phyloP scores from a whole-genome alignment of 1,140 invertebrate genomes.

The Stegodyphus dumicola region DNA sequence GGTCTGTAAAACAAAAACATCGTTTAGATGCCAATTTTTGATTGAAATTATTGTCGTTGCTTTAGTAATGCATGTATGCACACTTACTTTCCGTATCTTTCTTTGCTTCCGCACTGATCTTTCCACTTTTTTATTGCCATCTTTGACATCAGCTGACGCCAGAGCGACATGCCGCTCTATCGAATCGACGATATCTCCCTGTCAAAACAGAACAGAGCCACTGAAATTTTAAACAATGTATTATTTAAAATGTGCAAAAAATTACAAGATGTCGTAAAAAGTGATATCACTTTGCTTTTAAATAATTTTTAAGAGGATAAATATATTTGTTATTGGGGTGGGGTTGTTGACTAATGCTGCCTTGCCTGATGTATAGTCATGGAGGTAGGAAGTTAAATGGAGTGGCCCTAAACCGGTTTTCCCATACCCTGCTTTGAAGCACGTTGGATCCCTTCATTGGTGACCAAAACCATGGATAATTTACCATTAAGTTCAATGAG shows the following conservation, averaged over 20 bases:
- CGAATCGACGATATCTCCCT: slow-evolving; percentile 52
- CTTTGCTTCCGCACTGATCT: slow-evolving; percentile 11
- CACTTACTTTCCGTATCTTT: slow-evolving; percentile 12
- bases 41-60: not conserved
- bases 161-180: slow-evolving; percentile 34
- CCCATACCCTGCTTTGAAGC: no score
- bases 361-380: not conserved
- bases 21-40: not conserved
- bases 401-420: no score
- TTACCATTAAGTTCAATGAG: no score
- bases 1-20: not conserved
- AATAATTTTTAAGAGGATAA: not conserved
- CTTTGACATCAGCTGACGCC: slow-evolving; percentile 34
- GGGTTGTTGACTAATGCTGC: no score
- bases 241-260: not conserved
- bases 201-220: not conserved
- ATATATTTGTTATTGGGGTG: not conserved
- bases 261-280: not conserved
- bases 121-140: slow-evolving; percentile 33
- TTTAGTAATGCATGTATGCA: not conserved
- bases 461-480: no score
- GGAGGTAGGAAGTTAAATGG: no score
- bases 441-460: no score
- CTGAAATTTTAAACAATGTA: not conserved
- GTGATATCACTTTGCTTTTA: not conserved